Evolutionary conservation across 2,113 vertebrate species (phyloP).

Genomic region (Argyrosomus japonicus): DNA sequence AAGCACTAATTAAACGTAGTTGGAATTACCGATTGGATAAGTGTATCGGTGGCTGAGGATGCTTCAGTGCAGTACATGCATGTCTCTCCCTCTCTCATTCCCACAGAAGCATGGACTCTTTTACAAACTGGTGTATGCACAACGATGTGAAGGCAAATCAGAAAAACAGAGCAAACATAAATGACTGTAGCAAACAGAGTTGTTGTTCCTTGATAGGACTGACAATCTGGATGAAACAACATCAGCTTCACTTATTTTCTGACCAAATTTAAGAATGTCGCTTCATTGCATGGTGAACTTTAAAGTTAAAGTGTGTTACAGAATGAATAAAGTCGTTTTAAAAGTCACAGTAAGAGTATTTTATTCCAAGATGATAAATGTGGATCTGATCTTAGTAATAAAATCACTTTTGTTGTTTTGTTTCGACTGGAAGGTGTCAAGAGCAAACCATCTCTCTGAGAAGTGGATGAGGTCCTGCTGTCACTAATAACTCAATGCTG

Average conservation of each 20-base stretch:
- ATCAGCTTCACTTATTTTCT: background rate
- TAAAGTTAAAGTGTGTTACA: background rate
- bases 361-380: background rate
- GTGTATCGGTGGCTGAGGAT: background rate
- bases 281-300: background rate
- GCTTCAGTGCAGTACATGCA: background rate
- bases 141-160: background rate
- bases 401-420: conserved; percentile 37
- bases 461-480: background rate
- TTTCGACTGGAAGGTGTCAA: conserved; percentile 19
- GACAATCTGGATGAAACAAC: background rate
- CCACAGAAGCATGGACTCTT: conserved; percentile 1
- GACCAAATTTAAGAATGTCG: background rate
- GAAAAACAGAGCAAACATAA: background rate
- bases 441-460: background rate
- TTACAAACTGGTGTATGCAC: background rate
- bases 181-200: background rate
- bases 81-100: background rate
- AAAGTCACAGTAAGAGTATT: background rate
- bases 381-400: background rate
- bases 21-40: background rate
- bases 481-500: conserved; percentile 79
- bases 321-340: background rate
- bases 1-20: background rate
- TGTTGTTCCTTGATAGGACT: background rate